These are phyloP conservation scores for Torymus tubicola DNA, from an alignment of 2,888 invertebrate genomes.

Conservation along the genomic window DNA sequence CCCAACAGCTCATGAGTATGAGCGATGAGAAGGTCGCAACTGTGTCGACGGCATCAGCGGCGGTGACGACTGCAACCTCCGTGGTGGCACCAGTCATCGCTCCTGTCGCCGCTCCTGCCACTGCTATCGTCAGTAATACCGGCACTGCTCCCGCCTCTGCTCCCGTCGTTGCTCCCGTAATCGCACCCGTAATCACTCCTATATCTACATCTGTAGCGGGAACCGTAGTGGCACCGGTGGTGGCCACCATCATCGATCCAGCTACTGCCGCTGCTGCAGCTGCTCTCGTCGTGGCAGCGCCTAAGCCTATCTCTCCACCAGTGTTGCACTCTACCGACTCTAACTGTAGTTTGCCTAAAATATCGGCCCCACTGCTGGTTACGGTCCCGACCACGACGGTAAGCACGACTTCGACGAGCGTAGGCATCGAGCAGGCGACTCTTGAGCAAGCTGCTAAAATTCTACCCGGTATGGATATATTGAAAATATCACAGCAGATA, in stretches of 20 bases:
- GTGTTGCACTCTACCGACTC: conserved; percentile 29
- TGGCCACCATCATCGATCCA: background rate
- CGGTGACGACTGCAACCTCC: conserved; percentile 8
- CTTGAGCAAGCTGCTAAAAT: conserved; percentile 36
- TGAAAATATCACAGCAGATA: conserved; percentile 54
- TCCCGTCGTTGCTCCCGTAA: background rate
- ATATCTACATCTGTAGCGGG: background rate
- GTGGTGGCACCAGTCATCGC: background rate
- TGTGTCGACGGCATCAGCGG: background rate
- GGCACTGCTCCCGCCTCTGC: background rate
- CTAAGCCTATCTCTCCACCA: conserved; percentile 39
- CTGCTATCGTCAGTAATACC: background rate
- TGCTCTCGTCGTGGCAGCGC: background rate
- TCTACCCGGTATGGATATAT: conserved; percentile 45
- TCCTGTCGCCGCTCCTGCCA: background rate
- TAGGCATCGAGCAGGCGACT: conserved; percentile 13
- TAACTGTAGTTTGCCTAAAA: conserved; percentile 7
- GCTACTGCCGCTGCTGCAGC: background rate
- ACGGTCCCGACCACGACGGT: background rate
- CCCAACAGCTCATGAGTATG: conserved; percentile 70
- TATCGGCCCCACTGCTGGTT: background rate
- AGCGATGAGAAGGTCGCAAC: conserved; percentile 41
- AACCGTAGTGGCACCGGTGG: background rate
- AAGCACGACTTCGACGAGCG: background rate
- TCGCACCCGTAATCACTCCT: too few species aligned